These are phyloP conservation scores for Epinephelus moara DNA, from an alignment of 2,113 vertebrate species.

Conservation along the genomic window DNA sequence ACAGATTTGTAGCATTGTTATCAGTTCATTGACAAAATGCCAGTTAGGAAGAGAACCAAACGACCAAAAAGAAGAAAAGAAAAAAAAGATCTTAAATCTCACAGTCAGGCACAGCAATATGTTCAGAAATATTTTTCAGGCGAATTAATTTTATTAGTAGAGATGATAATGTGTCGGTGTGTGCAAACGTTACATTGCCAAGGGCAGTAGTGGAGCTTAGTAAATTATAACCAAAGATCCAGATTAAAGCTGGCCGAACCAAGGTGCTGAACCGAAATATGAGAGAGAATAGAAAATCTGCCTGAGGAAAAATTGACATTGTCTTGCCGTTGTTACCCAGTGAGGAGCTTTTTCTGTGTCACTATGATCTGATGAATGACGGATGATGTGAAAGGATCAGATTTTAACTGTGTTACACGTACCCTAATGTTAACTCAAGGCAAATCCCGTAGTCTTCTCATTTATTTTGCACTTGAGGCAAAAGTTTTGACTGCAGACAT, in stretches of 20 bases:
- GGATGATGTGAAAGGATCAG: not conserved
- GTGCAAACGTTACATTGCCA: constrained; percentile 26
- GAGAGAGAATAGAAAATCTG: not conserved
- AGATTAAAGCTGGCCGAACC: constrained; percentile 37
- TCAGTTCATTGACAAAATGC: constrained; percentile 24
- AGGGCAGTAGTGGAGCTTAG: constrained; percentile 67
- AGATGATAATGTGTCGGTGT: constrained; percentile 6
- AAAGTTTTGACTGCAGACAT: not conserved
- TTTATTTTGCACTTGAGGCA: not conserved
- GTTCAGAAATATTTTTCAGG: constrained; percentile 12
- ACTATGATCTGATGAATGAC: not conserved
- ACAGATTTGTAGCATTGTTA: constrained; percentile 44
- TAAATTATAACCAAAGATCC: constrained; percentile 77
- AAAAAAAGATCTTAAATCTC: not conserved
- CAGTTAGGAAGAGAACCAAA: constrained; percentile 45
- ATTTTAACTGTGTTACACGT: constrained; percentile 18
- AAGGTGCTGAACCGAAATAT: constrained; percentile 50
- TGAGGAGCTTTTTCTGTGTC: constrained; percentile 2
- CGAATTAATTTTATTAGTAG: not conserved
- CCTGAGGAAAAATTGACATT: not conserved
- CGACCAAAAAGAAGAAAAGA: constrained; percentile 6
- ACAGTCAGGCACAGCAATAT: constrained; percentile 30
- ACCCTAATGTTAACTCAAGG: constrained; percentile 1
- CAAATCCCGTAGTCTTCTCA: not conserved
- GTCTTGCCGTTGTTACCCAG: not conserved